Base-by-base conservation (phyloP, 2,888 invertebrate species). In the Drosophila neoperkinsi region DNA sequence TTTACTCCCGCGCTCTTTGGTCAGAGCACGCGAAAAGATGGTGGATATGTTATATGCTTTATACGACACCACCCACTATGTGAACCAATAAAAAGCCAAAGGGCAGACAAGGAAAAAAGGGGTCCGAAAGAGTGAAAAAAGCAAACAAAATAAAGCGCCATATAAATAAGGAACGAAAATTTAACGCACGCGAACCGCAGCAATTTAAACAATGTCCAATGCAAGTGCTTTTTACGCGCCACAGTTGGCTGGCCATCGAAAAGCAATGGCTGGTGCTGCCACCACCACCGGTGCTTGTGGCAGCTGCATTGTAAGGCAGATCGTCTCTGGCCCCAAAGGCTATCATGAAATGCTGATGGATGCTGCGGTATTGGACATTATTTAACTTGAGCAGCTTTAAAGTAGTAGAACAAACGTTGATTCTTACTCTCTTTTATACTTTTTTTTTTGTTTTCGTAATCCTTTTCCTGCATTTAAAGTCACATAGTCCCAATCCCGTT, bases 171-270 rank as follows among this genome's bases (percentile, higher is more conserved):
- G 72, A 81, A 74, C 74, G 76, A 77, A 81, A 88, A 82, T 86
- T 79, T 75, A 84, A 81, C 79, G 79, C 75, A 84, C 82, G 84
- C 85, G 79, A 77, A 88, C 89, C 85, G 77, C 85, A 85, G 84
- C 84, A 86, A 85, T 85, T 85, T 88, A 86, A 85, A 85, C 85
- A 85, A 88, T 88, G 84, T 88, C 87, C 84, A 86, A 76, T 88
- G 84, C 88, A 88, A 46, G 76, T 86, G 71, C 74, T 88, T 88
- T 84, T 85, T 65, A 59, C 74, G 68, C 70, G 61, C 86, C 81
- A 74, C 85, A 76, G 74, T 75, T 81, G 77, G 72, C 68, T 79
- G 72, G 74, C 53, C 66, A 71, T 56, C 74, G 52, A 69, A 68
- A 57, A 51, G 81, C 56, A 50, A 55, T 50, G 50, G 57, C 9